Conservation (phyloP, 2,113 vertebrate genomes). For the Hemiprocne comata region DNA sequence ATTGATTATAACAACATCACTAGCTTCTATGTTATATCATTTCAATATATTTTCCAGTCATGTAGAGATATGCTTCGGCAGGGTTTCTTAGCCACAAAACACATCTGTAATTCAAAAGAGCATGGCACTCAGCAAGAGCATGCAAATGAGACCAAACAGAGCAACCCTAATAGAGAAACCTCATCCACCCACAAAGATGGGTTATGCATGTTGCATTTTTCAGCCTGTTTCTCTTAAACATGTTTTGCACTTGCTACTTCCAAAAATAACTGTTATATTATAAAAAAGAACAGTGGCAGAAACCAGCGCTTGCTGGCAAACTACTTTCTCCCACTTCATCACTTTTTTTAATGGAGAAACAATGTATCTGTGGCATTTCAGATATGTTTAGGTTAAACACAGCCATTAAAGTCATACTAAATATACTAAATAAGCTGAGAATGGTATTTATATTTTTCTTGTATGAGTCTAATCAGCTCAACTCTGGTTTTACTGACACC, state of each 20-base stretch:
- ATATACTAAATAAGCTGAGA: background rate
- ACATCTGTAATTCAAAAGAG: constrained; percentile 48
- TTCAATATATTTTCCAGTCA: constrained; percentile 32
- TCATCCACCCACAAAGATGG: constrained; percentile 54
- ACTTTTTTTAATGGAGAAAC: background rate
- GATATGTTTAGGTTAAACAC: background rate
- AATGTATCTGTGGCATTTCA: background rate
- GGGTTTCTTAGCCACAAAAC: constrained; percentile 18
- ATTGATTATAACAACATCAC: background rate
- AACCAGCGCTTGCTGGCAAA: background rate
- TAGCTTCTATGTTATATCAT: background rate
- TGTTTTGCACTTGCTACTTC: constrained; percentile 49
- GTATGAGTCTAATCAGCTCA: background rate
- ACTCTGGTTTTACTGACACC: background rate
- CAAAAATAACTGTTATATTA: constrained; percentile 56
- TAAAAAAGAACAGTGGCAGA: constrained; percentile 9
- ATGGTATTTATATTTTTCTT: background rate
- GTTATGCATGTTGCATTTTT: constrained; percentile 62
- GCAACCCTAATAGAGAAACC: constrained; percentile 9
- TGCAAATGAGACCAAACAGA: constrained; percentile 42
- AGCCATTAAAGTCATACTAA: background rate
- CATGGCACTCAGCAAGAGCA: background rate
- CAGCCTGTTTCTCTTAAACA: constrained; percentile 67
- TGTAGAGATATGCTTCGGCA: background rate
- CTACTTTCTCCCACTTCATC: background rate